A percentile compares a stretch with the other conserved stretches of the same genome.
Evolutionary conservation across 2,797 vertebrate species (phyloP).

Genomic region (Sebastes jordani): DNA sequence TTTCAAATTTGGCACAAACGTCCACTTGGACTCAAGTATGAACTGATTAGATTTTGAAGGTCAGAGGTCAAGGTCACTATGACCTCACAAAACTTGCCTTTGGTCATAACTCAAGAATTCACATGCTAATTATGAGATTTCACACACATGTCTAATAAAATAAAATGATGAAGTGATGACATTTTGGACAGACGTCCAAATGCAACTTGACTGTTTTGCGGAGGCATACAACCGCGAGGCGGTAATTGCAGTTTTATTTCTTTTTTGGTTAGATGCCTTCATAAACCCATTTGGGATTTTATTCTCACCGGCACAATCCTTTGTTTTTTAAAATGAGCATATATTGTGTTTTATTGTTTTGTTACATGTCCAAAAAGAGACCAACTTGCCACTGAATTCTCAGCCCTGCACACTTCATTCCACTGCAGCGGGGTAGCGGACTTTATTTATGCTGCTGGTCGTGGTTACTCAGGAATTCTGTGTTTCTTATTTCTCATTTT

Average conservation of each 20-base stretch:
- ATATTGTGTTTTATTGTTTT: not conserved
- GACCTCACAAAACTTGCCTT: not conserved
- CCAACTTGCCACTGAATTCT: not conserved
- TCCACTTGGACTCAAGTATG: no score
- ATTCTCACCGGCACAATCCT: not conserved
- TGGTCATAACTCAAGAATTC: no score
- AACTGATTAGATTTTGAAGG: rapidly evolving
- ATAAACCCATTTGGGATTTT: not conserved
- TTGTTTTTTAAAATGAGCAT: not conserved
- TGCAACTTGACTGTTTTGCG: no score
- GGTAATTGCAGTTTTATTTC: not conserved
- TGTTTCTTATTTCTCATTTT: conserved; percentile 33
- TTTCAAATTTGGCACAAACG: no score
- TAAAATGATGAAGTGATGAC: not conserved
- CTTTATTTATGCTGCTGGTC: conserved; percentile 12
- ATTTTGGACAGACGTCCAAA: no score
- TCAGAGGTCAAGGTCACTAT: not conserved
- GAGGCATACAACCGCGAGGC: no score
- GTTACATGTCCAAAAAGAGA: not conserved
- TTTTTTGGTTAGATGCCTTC: not conserved
- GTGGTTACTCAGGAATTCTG: conserved; percentile 24
- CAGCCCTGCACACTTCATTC: not conserved
- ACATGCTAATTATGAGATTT: not conserved
- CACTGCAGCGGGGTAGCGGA: not conserved
- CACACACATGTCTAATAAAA: rapidly evolving